Evolutionary conservation across 2,888 invertebrate genomes (phyloP), one percentile per base, ranked within the genome.

Genomic region (Idaea biselata): DNA sequence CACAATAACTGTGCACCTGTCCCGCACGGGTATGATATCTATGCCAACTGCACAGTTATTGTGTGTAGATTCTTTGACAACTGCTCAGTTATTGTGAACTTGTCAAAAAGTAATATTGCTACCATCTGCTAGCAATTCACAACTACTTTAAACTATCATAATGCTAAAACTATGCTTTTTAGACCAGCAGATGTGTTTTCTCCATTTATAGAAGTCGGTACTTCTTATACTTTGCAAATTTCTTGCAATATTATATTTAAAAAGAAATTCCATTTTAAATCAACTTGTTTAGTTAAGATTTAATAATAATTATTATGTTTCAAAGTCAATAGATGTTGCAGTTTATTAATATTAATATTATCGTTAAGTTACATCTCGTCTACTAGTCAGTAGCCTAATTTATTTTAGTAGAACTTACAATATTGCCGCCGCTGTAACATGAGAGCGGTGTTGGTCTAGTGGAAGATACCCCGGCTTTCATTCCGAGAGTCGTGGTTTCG

Each of bases 351-450:
- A 58, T 55, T 62, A 64, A 53, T 63, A 57, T 71, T 81, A 80
- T 76, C 78, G 79, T 81, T 74, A 82, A 80, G 73, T 76, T 81
- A 84, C 79, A 82, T 83, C 81, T 79, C 71, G 76, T 84, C 80
- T 83, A 81, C 89, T 89, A 89, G 89, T 89, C 89, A 89, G 80
- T 87, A 87, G 81, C 76, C 71, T 84, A 77, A 80, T 82, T 75
- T 73, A 65, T 79, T 44, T 80, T 80, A 78, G 77, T 63, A 66
- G 73, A 71, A 74, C 72, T 44, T 44, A 44, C 44, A 44, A 44
- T 5, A 44, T 14, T 25, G 25, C 44, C 44, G 11, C 14, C 11
- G 11, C 8, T 44, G 11, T 25, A 25, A 25, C 25, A 25, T 25
- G 5, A 25, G 25, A 25, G 25, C 3, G 5, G 25, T 25, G 25